A percentile compares a stretch with the other conserved stretches of the same genome.
Evolutionary conservation across 2,888 invertebrate genomes (phyloP).

Genomic region (Stomorhina lunata): DNA sequence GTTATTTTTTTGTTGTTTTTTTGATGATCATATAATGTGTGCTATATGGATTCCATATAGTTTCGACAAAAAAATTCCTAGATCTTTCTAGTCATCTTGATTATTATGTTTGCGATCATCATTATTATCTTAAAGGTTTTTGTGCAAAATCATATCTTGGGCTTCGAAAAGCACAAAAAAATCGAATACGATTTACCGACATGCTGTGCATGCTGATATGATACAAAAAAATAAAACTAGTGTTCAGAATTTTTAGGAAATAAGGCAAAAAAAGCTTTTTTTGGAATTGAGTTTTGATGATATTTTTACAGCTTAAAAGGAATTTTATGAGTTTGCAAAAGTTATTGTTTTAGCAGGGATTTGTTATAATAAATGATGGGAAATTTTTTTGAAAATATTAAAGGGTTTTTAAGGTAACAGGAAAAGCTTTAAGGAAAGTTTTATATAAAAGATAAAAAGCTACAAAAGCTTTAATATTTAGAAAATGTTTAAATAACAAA

Average conservation of each 20-base stretch:
- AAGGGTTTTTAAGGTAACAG: neutral
- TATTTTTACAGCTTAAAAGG: slow-evolving; percentile 79
- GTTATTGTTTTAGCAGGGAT: slow-evolving; percentile 73
- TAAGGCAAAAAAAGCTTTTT: neutral
- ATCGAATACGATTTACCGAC: slow-evolving; percentile 63
- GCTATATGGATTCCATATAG: slow-evolving; percentile 55
- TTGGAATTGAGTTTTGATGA: slow-evolving; percentile 71
- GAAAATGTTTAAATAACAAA: too few relatives aligned
- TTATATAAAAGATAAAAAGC: too few relatives aligned
- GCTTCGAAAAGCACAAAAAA: too few relatives aligned
- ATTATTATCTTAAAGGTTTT: slow-evolving; percentile 48
- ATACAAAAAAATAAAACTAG: slow-evolving; percentile 55
- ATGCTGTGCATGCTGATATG: slow-evolving; percentile 66
- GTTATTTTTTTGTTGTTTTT: slow-evolving; percentile 17
- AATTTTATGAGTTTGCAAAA: slow-evolving; percentile 77
- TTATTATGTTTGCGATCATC: slow-evolving; percentile 30
- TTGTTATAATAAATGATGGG: slow-evolving; percentile 72
- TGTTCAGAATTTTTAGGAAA: slow-evolving; percentile 43
- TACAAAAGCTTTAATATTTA: too few relatives aligned
- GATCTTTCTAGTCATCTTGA: slow-evolving; percentile 17
- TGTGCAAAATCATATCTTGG: slow-evolving; percentile 64
- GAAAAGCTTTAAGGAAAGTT: too few relatives aligned
- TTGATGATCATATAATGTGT: slow-evolving; percentile 62
- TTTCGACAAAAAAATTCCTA: too few relatives aligned
- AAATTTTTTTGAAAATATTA: slow-evolving; percentile 66